Evolutionary conservation across 2,888 invertebrate species (phyloP).

Genomic region (Atrina japonica): DNA sequence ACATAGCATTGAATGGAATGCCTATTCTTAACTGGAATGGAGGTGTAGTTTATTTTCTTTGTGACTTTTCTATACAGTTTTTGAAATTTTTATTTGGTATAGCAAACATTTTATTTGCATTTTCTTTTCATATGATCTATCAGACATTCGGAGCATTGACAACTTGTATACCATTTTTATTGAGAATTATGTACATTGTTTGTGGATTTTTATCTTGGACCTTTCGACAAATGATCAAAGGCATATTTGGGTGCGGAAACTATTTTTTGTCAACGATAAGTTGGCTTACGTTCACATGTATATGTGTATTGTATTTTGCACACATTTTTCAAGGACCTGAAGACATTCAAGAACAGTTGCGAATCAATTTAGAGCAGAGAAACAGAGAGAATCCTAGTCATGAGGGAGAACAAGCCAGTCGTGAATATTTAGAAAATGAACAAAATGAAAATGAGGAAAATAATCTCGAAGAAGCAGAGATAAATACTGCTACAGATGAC

Average conservation of each 20-base stretch:
- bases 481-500: constrained; percentile 31
- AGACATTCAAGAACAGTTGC: too few species aligned
- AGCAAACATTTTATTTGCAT: constrained; percentile 15
- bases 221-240: constrained; percentile 23
- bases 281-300: constrained; percentile 30
- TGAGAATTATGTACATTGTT: constrained; percentile 6
- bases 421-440: constrained; percentile 45
- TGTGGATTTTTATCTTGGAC: constrained; percentile 21
- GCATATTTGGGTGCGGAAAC: constrained; percentile 24
- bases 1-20: constrained; percentile 17
- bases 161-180: constrained; percentile 1
- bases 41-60: too few species aligned
- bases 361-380: neutral
- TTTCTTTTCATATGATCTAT: neutral
- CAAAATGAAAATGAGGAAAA: constrained; percentile 61
- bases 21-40: too few species aligned
- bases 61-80: too few species aligned
- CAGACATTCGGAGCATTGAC: neutral
- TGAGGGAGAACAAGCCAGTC: constrained; percentile 12
- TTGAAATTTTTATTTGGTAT: neutral
- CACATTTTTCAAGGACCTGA: neutral
- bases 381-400: constrained; percentile 9
- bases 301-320: constrained; percentile 12
- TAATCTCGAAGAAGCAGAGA: constrained; percentile 53
- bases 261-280: constrained; percentile 24